phyloP scores from a whole-genome alignment of 2,888 invertebrate species.

The Steinernema scapterisci region DNA sequence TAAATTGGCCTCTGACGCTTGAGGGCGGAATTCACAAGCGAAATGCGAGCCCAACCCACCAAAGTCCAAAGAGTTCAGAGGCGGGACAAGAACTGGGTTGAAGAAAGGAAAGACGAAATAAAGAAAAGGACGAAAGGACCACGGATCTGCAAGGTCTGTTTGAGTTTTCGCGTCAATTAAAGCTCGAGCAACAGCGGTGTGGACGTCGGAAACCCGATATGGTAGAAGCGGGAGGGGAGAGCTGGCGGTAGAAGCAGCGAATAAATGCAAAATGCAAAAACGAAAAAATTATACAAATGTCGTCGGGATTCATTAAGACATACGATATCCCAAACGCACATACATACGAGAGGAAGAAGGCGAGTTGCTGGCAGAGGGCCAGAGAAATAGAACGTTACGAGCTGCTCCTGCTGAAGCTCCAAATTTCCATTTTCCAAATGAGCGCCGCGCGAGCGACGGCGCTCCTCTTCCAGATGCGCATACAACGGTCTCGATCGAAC shows the following conservation, averaged over 20 bases:
- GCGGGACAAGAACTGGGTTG: not conserved
- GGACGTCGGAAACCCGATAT: not conserved
- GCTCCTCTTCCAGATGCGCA: slow-evolving; percentile 12
- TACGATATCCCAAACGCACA: not conserved
- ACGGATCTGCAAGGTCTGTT: not conserved
- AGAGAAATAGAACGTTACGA: no score
- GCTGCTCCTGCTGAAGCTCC: not conserved
- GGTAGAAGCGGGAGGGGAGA: no score
- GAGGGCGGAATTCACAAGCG: no score
- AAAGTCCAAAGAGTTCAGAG: no score
- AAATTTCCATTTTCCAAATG: slow-evolving; percentile 20
- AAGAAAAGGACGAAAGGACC: not conserved
- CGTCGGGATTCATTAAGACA: not conserved
- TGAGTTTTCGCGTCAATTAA: slow-evolving; percentile 21
- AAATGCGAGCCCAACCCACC: no score
- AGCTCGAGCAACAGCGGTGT: not conserved
- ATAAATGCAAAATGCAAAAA: slow-evolving; percentile 11
- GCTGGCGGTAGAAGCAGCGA: no score
- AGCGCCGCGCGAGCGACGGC: not conserved
- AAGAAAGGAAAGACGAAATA: not conserved
- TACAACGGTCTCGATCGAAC: not conserved
- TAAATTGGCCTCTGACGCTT: no score
- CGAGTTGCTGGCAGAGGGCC: no score
- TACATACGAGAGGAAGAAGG: not conserved
- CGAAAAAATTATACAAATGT: slow-evolving; percentile 1